Conservation (phyloP, 1,140 invertebrate species). For the Leptinotarsa texana region DNA sequence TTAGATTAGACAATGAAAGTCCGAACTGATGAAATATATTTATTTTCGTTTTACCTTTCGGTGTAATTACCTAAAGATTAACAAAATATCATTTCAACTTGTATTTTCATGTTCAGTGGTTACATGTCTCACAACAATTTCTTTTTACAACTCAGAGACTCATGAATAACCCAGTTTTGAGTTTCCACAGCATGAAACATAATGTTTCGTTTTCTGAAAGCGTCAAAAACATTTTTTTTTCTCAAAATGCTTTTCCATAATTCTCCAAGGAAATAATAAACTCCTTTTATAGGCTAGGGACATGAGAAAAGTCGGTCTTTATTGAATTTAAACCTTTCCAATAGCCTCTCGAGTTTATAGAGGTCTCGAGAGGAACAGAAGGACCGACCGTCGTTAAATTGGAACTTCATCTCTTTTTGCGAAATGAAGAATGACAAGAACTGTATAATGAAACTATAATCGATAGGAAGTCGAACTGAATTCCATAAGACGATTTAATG, state of each 20-base stretch:
- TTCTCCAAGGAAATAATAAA: slow-evolving; percentile 17
- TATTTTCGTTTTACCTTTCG: too few relatives aligned
- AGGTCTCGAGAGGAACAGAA: slow-evolving; percentile 25
- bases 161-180: too few relatives aligned
- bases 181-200: neutral
- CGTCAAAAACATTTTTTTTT: slow-evolving; percentile 4
- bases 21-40: too few relatives aligned
- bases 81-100: too few relatives aligned
- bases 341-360: slow-evolving; percentile 27
- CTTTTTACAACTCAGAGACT: too few relatives aligned
- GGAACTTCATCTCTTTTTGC: slow-evolving; percentile 33
- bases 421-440: slow-evolving; percentile 10
- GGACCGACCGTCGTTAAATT: slow-evolving; percentile 31
- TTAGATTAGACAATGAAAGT: too few relatives aligned
- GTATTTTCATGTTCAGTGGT: too few relatives aligned
- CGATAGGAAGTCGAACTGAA: neutral
- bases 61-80: too few relatives aligned
- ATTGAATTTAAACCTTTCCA: slow-evolving; percentile 35
- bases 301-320: slow-evolving; percentile 28
- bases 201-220: neutral
- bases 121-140: too few relatives aligned
- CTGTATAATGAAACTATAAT: slow-evolving; percentile 1
- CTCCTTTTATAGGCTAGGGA: slow-evolving; percentile 12
- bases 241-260: neutral
- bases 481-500: neutral